Base-by-base conservation (phyloP, 2,113 vertebrate species). In the Dascyllus trimaculatus region DNA sequence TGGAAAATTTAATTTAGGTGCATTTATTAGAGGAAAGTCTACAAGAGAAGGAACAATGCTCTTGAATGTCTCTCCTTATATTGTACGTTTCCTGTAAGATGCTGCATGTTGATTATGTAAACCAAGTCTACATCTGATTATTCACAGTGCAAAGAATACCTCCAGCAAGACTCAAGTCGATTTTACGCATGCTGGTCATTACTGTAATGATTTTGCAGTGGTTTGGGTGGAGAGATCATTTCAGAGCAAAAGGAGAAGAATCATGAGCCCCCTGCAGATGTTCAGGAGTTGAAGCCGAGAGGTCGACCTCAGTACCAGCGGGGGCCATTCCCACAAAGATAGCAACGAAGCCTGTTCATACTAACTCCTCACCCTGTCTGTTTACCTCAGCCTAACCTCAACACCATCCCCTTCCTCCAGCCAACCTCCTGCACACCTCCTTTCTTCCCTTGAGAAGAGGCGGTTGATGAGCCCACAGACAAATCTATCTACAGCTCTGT, bases 291-390 rank as follows among this genome's bases (percentile, higher is more conserved):
- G 21, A 75, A 67, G 46, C 32, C 1, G n/a, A 68, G 86, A 65
- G 84, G 85, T 92, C 82, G 88, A 53, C 57, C 58, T 21, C 72
- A 67, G 86, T 87, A 72, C 57, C 77, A 81, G 25, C 7, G 73
- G 72, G 81, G 77, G 75, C 82, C 84, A 62, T 88, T 92, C 82
- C 82, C 82, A 87, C 68, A 75, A 80, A 53, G 66, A 91, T 80
- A 85, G 91, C 85, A 86, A 73, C 77, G 14, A 53, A 78, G 78
- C 66, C 82, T 88, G 74, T 80, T 88, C 78, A 84, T 84, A 35
- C 66, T 61, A 69, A 86, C 81, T 88, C 83, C 62, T 84, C 81
- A 67, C 61, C 52, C 77, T 83, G 82, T 79, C 78, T 85, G 80
- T 87, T 87, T 85, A 79, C 60, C 74, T 71, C 80, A 0, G 43